Conservation (phyloP, 2,888 invertebrate genomes). For the Diaphora mendica region DNA sequence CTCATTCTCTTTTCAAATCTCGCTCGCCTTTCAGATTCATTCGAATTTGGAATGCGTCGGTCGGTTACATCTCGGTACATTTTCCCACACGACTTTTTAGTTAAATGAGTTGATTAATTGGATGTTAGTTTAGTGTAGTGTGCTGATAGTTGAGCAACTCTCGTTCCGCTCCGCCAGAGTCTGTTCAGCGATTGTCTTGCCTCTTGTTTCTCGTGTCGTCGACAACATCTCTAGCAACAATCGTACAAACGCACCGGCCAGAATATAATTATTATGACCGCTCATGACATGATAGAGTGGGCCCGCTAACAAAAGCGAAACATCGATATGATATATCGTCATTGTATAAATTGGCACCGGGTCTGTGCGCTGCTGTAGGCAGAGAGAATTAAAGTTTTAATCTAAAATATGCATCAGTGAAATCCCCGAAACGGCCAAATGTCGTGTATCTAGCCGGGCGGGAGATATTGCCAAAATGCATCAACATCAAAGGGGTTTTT, state of each 20-base stretch:
- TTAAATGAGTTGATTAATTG: conserved; percentile 85
- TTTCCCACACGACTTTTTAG: conserved; percentile 85
- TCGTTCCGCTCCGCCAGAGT: conserved; percentile 26
- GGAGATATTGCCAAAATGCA: conserved; percentile 84
- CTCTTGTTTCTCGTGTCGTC: conserved; percentile 25
- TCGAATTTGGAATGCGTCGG: conserved; percentile 85
- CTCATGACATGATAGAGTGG: conserved; percentile 57
- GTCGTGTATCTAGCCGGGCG: conserved; percentile 76
- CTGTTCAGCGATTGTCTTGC: conserved; percentile 25
- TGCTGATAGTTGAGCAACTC: conserved; percentile 38
- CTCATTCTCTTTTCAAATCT: conserved; percentile 86
- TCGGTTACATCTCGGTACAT: conserved; percentile 69
- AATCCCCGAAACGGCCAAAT: conserved; percentile 83
- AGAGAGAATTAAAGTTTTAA: conserved; percentile 76
- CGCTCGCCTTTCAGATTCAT: conserved; percentile 84
- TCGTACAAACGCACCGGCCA: conserved; percentile 43
- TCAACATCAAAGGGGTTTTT: conserved; percentile 85
- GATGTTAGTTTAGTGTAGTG: conserved; percentile 64
- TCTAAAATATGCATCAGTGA: conserved; percentile 82
- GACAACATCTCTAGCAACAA: conserved; percentile 28
- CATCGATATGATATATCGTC: conserved; percentile 63
- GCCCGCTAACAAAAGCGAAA: conserved; percentile 57
- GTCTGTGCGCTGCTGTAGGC: conserved; percentile 51
- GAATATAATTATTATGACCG: conserved; percentile 53
- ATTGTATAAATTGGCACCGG: conserved; percentile 62